Evolutionary conservation across 1,140 invertebrate genomes (phyloP), one percentile per base, ranked within the genome.

Genomic region (Chrysomallon squamiferum): DNA sequence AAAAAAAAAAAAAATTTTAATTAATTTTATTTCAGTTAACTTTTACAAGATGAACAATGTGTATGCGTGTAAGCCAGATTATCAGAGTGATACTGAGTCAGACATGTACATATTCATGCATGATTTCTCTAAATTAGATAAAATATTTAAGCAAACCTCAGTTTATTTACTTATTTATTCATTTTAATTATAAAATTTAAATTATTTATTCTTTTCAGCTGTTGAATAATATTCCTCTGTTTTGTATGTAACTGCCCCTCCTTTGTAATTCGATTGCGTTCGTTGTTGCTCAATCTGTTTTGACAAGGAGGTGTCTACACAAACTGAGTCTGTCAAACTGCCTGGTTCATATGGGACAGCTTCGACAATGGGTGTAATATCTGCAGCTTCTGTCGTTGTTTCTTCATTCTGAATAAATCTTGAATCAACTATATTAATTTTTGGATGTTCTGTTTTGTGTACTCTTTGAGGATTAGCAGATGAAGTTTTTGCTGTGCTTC

Each of bases 341-440:
- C 70, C 70, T 7, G 70, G 70, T 18, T 61, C 45, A 49, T 72
- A 72, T 15, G 50, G 35, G 13, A 60, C 45, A 9, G 65, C 65
- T 25, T 38, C n/a, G 11, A 70, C 60, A 30, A 20, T 29, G 0
- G 54, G 13, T n/a, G 45, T 45, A 13, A 3, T 29, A 22, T n/a
- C 47, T n/a, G n/a, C n/a, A 60, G 20, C 15, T 2, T 47, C 6
- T 7, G 29, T n/a, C 0, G 25, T 7, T 29, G 20, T 22, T 18
- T 54, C 57, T 18, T 59, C 49, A 30, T 69, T 69, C 45, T 69
- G 41, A 22, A 69, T 41, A 47, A 50, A 60, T n/a, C 67, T 57
- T 3, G 62, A 59, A 32, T 65, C 64, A 18, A 65, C 22, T 15
- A 65, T 29, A 9, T 22, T 11, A n/a, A 52, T 30, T 43, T 52